These are phyloP conservation scores for Chaetophractus vellerosus DNA, from an alignment of 2,797 vertebrate species.

Conservation along the genomic window DNA sequence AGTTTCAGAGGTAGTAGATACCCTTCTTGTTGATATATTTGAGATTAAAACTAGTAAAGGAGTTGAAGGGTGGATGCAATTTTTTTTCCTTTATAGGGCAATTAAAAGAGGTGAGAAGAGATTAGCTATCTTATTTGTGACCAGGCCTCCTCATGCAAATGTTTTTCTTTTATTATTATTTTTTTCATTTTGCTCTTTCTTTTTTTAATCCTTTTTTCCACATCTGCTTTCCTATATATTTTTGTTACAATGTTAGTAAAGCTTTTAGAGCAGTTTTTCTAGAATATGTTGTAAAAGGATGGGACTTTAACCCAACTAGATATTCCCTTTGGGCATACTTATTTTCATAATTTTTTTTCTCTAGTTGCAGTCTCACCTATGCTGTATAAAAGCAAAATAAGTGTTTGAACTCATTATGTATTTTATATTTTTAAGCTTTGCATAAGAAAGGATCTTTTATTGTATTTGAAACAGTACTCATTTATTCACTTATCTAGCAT, in stretches of 20 bases:
- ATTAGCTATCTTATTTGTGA: not conserved
- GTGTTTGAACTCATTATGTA: not conserved
- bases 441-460: not conserved
- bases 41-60: not conserved
- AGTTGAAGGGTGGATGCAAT: not conserved
- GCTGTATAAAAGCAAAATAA: not conserved
- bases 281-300: not conserved
- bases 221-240: not conserved
- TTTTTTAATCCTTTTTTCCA: too few species aligned
- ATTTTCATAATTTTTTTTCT: not conserved
- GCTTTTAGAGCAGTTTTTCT: not conserved
- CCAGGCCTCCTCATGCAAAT: not conserved
- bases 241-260: not conserved
- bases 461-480: not conserved
- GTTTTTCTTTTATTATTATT: not conserved
- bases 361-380: not conserved
- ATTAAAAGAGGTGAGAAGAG: slow-evolving; percentile 17
- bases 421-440: not conserved
- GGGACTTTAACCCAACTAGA: not conserved
- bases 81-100: not conserved
- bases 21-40: not conserved
- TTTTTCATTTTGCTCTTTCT: too few species aligned
- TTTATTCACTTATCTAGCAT: not conserved
- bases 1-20: not conserved
- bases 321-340: not conserved